Evolutionary conservation across 2,797 vertebrate genomes (phyloP).

Genomic region (Cossypha caffra): DNA sequence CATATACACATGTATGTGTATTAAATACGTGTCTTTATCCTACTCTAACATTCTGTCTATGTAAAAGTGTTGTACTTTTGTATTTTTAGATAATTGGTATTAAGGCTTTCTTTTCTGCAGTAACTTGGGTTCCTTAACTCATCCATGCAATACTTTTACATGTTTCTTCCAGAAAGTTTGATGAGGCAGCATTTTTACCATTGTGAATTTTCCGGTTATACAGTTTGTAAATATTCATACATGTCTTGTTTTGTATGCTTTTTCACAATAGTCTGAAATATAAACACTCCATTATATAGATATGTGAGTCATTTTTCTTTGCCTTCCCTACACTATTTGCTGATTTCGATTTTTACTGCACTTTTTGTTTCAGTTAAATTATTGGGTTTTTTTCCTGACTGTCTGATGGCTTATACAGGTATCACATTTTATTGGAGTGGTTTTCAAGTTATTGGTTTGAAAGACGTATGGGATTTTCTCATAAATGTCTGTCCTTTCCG

Average conservation of each 20-base stretch:
- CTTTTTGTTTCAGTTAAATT: neutral
- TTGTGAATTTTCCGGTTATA: neutral
- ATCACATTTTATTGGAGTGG: conserved; percentile 31
- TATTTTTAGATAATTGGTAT: neutral
- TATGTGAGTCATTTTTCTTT: neutral
- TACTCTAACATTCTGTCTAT: neutral
- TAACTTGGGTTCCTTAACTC: neutral
- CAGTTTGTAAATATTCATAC: neutral
- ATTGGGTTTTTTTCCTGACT: neutral
- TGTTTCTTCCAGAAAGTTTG: neutral
- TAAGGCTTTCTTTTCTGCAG: neutral
- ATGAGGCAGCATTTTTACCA: neutral
- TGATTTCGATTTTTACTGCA: neutral
- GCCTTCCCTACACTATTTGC: neutral
- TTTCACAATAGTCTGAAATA: neutral
- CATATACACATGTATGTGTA: neutral
- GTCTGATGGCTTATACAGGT: neutral
- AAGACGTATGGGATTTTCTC: conserved; percentile 31
- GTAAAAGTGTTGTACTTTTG: neutral
- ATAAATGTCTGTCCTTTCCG: neutral
- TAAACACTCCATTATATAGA: neutral
- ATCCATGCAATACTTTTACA: neutral
- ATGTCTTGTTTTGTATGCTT: neutral
- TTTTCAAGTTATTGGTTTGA: conserved; percentile 46
- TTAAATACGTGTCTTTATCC: neutral